Conservation (phyloP, 2,888 invertebrate species). For the Lacanobia wlatinum region DNA sequence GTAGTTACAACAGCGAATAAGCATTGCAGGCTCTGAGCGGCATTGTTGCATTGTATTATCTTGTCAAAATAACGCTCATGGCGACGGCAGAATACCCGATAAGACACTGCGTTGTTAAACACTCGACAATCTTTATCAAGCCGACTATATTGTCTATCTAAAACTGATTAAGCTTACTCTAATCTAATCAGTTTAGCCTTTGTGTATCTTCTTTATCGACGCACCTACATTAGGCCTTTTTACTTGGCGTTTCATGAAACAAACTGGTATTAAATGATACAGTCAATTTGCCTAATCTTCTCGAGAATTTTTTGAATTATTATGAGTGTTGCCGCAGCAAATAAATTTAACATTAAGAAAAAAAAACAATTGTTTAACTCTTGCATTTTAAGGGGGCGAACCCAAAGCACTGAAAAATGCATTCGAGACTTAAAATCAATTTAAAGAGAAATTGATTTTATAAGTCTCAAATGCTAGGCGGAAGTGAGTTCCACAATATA, state of each 20-base stretch:
- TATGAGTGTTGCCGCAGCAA: no score
- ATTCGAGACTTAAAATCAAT: no score
- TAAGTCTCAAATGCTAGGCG: no score
- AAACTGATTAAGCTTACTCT: slow-evolving; percentile 37
- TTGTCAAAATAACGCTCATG: slow-evolving; percentile 6
- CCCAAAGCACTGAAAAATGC: no score
- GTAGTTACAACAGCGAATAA: neutral
- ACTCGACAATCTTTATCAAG: slow-evolving; percentile 24
- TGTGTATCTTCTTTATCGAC: slow-evolving; percentile 7
- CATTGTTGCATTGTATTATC: slow-evolving; percentile 16
- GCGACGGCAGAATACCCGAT: slow-evolving; percentile 27
- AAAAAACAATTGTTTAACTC: no score
- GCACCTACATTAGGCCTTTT: neutral
- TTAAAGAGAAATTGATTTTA: no score
- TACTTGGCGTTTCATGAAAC: neutral
- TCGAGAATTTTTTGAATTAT: no score
- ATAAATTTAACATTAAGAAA: neutral
- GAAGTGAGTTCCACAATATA: no score
- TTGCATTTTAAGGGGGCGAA: no score
- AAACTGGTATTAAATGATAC: no score
- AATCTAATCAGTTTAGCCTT: slow-evolving; percentile 26
- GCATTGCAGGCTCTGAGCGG: neutral
- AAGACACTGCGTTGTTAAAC: slow-evolving; percentile 9
- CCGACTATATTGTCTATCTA: slow-evolving; percentile 20
- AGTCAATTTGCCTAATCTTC: no score